These are phyloP conservation scores for Raja brachyura DNA, from an alignment of 2,113 vertebrate species.

Conservation along the genomic window DNA sequence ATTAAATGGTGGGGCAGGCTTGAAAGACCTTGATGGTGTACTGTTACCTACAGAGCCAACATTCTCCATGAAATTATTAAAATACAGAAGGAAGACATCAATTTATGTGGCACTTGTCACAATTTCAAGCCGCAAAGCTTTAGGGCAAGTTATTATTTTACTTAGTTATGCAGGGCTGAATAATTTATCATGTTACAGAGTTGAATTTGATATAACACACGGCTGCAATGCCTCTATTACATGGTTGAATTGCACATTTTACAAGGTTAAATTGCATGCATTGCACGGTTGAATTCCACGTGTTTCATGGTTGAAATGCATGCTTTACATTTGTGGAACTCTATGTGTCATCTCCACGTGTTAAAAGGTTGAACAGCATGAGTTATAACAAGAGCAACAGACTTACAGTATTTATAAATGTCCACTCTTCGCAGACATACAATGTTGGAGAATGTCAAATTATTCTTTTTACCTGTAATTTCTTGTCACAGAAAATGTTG, in stretches of 20 bases:
- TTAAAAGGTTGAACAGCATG: background rate
- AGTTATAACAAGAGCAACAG: background rate
- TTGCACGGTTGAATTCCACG: background rate
- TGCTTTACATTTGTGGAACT: background rate
- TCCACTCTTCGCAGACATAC: too few relatives aligned
- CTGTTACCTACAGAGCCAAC: background rate
- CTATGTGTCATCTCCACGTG: background rate
- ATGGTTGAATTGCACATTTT: background rate
- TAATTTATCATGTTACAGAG: background rate
- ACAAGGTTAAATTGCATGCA: background rate
- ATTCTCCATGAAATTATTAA: too few relatives aligned
- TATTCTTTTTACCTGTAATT: background rate
- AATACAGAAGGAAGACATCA: too few relatives aligned
- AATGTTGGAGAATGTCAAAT: background rate
- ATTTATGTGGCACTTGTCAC: too few relatives aligned
- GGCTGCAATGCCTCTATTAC: background rate
- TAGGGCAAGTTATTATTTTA: background rate
- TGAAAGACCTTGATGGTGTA: too few relatives aligned
- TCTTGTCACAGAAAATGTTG: slow-evolving; percentile 25
- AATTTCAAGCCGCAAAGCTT: background rate
- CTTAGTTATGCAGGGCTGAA: background rate
- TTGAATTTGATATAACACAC: background rate
- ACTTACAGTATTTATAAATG: background rate
- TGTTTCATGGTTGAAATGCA: background rate
- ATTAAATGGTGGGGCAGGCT: too few relatives aligned